Percentiles rank a stretch among this genome's conserved stretches.
Conservation (phyloP, 2,888 invertebrate species). For the Campoletis raptor region DNA sequence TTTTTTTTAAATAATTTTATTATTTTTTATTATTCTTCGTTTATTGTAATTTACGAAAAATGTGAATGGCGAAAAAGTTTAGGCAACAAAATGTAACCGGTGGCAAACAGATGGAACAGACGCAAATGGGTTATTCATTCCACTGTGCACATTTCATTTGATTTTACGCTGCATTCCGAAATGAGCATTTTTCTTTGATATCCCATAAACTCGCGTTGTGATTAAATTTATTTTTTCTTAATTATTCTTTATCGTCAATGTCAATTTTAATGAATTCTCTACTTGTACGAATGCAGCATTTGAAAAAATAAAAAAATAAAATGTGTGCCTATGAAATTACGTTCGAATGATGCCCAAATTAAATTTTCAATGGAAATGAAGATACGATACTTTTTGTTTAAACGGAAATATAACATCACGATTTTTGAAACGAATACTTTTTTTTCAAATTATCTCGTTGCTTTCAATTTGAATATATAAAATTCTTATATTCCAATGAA, state of each 20-base stretch:
- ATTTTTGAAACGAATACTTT: not conserved
- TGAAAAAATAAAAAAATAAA: not conserved
- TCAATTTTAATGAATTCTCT: not conserved
- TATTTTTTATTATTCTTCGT: slow-evolving; percentile 23
- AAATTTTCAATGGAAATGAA: slow-evolving; percentile 6
- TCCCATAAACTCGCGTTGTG: slow-evolving; percentile 70
- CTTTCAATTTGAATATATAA: not conserved
- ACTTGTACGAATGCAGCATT: not conserved
- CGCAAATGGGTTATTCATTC: slow-evolving; percentile 69
- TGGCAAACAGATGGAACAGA: slow-evolving; percentile 68
- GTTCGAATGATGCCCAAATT: not conserved
- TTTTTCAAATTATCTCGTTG: not conserved
- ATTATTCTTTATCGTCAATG: slow-evolving; percentile 18
- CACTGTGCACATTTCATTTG: slow-evolving; percentile 65
- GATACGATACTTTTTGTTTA: not conserved
- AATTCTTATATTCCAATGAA: slow-evolving; percentile 8
- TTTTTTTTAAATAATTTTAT: slow-evolving; percentile 15
- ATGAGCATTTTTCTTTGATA: slow-evolving; percentile 63
- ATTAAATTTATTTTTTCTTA: slow-evolving; percentile 70
- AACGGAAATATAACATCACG: not conserved
- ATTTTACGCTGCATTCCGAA: slow-evolving; percentile 70
- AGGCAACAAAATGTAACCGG: slow-evolving; percentile 33
- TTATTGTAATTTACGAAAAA: slow-evolving; percentile 13
- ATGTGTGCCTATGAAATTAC: not conserved
- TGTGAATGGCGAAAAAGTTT: not conserved